phyloP scores from a whole-genome alignment of 2,113 vertebrate species.

The Elephas maximus region DNA sequence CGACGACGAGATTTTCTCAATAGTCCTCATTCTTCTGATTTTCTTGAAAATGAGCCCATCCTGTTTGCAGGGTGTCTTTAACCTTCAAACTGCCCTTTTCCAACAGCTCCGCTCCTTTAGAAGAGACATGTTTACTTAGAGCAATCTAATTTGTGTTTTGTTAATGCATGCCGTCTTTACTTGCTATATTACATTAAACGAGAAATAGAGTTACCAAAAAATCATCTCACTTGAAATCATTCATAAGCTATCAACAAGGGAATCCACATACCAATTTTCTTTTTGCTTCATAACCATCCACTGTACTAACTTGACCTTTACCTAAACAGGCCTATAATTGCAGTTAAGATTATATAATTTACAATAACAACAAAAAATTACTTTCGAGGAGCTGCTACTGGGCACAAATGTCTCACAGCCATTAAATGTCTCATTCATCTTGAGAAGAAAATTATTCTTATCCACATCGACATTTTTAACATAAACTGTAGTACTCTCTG shows the following conservation, averaged over 20 bases:
- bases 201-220: constrained; percentile 92
- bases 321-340: constrained; percentile 90
- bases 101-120: constrained; percentile 85
- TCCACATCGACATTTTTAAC: constrained; percentile 90
- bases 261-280: constrained; percentile 89
- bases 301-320: constrained; percentile 91
- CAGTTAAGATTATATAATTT: constrained; percentile 91
- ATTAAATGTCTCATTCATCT: constrained; percentile 91
- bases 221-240: constrained; percentile 90
- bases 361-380: constrained; percentile 92
- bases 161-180: constrained; percentile 91
- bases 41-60: constrained; percentile 83
- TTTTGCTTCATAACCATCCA: constrained; percentile 89
- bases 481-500: constrained; percentile 91
- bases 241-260: constrained; percentile 90
- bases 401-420: constrained; percentile 88
- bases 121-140: constrained; percentile 91
- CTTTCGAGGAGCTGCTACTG: constrained; percentile 89
- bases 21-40: constrained; percentile 84
- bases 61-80: constrained; percentile 85
- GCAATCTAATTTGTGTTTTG: constrained; percentile 93
- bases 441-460: constrained; percentile 92
- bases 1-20: constrained; percentile 85
- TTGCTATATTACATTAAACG: constrained; percentile 91
- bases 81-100: constrained; percentile 92